These are phyloP conservation scores for Ochropleura plecta DNA, from an alignment of 2,888 invertebrate species.

Conservation along the genomic window DNA sequence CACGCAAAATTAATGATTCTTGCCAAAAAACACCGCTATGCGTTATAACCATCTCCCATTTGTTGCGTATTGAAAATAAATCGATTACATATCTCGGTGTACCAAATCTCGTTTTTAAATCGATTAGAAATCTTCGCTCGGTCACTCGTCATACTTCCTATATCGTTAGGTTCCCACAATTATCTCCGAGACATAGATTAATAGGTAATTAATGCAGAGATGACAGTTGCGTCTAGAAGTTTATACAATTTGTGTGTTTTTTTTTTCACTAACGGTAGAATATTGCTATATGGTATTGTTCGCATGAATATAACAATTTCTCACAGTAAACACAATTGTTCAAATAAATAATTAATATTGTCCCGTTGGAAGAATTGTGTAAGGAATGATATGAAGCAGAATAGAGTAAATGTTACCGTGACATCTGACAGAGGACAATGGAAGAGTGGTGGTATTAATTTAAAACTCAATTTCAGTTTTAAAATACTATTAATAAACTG, in stretches of 20 bases:
- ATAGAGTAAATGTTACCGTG: too few species aligned
- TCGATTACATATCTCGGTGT: slow-evolving; percentile 48
- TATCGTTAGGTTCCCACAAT: slow-evolving; percentile 52
- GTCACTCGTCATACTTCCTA: slow-evolving; percentile 53
- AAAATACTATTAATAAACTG: too few species aligned
- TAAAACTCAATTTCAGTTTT: too few species aligned
- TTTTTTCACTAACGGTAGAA: background rate
- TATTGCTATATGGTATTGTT: too few species aligned
- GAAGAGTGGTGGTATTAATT: too few species aligned
- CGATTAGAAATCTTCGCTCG: slow-evolving; percentile 59
- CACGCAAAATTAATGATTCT: slow-evolving; percentile 19
- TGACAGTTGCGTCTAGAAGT: slow-evolving; percentile 16
- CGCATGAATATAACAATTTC: background rate
- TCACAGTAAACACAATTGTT: background rate
- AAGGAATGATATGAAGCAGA: background rate
- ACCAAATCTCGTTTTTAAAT: slow-evolving; percentile 51
- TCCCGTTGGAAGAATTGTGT: too few species aligned
- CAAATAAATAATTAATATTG: background rate
- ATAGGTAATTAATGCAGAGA: slow-evolving; percentile 49
- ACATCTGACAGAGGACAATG: too few species aligned
- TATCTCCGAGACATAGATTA: slow-evolving; percentile 50
- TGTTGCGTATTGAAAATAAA: slow-evolving; percentile 40
- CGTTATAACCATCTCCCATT: slow-evolving; percentile 10
- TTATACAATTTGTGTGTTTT: background rate
- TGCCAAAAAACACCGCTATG: slow-evolving; percentile 29